These are phyloP conservation scores for Myotis vivesi DNA, from an alignment of 2,797 vertebrate genomes.

Conservation along the genomic window DNA sequence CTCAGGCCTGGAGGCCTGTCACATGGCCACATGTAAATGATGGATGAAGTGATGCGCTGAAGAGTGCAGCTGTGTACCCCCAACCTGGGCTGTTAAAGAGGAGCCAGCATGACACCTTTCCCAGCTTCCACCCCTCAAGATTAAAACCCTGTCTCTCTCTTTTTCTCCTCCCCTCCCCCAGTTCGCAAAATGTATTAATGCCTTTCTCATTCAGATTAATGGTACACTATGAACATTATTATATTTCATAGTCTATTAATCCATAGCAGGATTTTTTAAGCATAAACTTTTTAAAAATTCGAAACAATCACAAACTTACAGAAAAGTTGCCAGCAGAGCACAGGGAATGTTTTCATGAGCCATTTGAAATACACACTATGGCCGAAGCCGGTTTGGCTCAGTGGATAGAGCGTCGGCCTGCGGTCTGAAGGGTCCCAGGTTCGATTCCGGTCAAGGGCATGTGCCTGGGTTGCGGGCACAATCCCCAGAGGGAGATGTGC, in stretches of 20 bases:
- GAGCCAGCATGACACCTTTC: neutral
- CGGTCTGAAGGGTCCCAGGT: too few species aligned
- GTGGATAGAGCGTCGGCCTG: too few species aligned
- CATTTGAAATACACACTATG: neutral
- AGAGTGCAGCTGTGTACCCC: neutral
- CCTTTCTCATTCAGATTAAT: neutral
- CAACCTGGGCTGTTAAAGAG: neutral
- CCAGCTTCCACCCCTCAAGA: neutral
- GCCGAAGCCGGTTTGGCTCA: too few species aligned
- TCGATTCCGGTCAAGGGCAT: too few species aligned
- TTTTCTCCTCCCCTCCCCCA: neutral
- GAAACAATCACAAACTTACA: neutral
- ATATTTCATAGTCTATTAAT: neutral
- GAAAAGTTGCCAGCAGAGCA: neutral
- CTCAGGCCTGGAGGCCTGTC: constrained; percentile 24
- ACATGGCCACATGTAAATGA: neutral
- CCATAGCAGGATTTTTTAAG: neutral
- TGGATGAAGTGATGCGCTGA: neutral
- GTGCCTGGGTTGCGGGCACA: too few species aligned
- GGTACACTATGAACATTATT: neutral
- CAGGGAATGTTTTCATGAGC: neutral
- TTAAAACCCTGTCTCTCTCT: neutral
- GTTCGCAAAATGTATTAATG: neutral
- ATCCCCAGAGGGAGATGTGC: too few species aligned
- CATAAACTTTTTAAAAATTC: neutral